Conservation (phyloP, 2,888 invertebrate genomes). For the Lucinisca nassula region DNA sequence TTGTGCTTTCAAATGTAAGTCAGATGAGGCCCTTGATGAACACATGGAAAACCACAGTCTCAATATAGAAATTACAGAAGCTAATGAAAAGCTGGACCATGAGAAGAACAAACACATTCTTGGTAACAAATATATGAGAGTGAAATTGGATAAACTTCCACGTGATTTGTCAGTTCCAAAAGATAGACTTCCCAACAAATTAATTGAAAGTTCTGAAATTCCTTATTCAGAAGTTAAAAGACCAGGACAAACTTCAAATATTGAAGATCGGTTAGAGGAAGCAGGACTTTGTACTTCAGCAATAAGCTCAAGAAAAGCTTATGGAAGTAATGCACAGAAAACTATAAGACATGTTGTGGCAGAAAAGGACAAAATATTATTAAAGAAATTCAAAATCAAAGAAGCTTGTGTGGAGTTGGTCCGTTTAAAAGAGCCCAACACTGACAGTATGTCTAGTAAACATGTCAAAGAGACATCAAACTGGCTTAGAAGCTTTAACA, state of each 20-base stretch:
- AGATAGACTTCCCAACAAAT: too few species aligned
- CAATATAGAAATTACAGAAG: neutral
- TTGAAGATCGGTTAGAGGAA: too few species aligned
- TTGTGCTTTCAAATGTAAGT: neutral
- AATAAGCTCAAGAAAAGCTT: neutral
- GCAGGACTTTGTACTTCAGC: neutral
- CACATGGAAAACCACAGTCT: neutral
- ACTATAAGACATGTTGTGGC: neutral
- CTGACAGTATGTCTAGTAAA: neutral
- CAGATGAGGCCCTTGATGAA: neutral
- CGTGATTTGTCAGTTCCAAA: too few species aligned
- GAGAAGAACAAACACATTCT: neutral
- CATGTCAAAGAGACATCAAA: neutral
- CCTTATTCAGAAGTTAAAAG: too few species aligned
- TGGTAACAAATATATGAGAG: neutral
- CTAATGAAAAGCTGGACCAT: neutral
- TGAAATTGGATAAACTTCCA: neutral
- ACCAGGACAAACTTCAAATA: too few species aligned
- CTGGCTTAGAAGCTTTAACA: neutral
- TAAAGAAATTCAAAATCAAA: neutral
- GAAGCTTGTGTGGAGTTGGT: neutral
- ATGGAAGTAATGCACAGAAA: neutral
- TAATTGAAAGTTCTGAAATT: too few species aligned
- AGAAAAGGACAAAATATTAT: neutral
- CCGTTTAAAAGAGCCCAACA: neutral